Percentiles rank a stretch among this genome's conserved stretches.
Conservation (phyloP, 2,113 vertebrate genomes). For the Brachyistius frenatus region DNA sequence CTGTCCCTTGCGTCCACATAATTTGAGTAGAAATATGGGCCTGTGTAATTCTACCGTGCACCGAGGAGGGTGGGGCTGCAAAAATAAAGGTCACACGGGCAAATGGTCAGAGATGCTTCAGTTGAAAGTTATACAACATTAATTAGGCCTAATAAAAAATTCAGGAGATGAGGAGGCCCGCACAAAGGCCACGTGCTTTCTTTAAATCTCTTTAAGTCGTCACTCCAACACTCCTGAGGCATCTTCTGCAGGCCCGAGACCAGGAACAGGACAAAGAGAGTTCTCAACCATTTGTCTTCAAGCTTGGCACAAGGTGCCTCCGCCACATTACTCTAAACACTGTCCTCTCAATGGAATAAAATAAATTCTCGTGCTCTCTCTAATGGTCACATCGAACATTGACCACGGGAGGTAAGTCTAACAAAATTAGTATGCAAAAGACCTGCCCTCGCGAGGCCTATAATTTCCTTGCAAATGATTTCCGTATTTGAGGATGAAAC, state of each 20-base stretch:
- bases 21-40: constrained; percentile 50
- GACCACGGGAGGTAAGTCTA: constrained; percentile 97
- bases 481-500: constrained; percentile 94
- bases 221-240: constrained; percentile 35
- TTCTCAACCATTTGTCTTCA: constrained; percentile 52
- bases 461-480: constrained; percentile 98
- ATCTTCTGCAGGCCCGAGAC: constrained; percentile 49
- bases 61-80: constrained; percentile 27
- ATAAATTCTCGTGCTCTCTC: constrained; percentile 84
- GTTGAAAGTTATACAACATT: constrained; percentile 39
- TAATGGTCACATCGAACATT: constrained; percentile 92
- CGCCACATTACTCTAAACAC: constrained; percentile 71
- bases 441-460: constrained; percentile 93
- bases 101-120: constrained; percentile 23
- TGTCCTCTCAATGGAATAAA: constrained; percentile 75
- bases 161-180: constrained; percentile 40
- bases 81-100: constrained; percentile 55
- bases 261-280: constrained; percentile 45
- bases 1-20: constrained; percentile 34
- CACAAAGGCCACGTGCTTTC: constrained; percentile 72
- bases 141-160: constrained; percentile 30
- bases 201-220: constrained; percentile 41
- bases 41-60: constrained; percentile 68
- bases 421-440: constrained; percentile 99
- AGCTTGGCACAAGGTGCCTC: constrained; percentile 48